Evolutionary conservation across 2,113 vertebrate genomes (phyloP).

Genomic region (Pelecanoides urinatrix): DNA sequence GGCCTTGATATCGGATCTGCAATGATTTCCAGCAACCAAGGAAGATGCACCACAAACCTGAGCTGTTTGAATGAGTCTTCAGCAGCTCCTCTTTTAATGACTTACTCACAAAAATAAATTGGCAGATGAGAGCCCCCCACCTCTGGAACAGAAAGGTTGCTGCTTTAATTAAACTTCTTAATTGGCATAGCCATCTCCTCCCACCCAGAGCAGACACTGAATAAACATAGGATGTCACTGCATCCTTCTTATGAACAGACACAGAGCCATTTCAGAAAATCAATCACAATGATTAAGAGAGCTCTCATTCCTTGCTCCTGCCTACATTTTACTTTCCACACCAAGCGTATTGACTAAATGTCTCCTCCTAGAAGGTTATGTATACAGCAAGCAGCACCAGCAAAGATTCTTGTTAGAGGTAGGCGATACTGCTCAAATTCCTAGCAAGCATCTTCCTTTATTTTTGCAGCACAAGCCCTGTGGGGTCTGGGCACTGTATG

Average conservation of each 20-base stretch:
- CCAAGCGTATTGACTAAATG: constrained; percentile 34
- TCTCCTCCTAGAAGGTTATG: constrained; percentile 10
- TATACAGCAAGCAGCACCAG: not conserved
- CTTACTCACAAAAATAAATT: constrained; percentile 38
- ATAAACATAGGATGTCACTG: constrained; percentile 18
- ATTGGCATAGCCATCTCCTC: not conserved
- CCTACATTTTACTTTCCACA: constrained; percentile 39
- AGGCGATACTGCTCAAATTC: not conserved
- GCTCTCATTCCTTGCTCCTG: constrained; percentile 19
- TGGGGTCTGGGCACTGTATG: not conserved
- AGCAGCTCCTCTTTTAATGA: not conserved
- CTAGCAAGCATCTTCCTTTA: not conserved
- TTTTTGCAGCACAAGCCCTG: not conserved
- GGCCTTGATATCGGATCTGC: not conserved
- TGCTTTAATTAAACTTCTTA: constrained; percentile 56
- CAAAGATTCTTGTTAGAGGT: not conserved
- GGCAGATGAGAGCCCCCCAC: not conserved
- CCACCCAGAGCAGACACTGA: not conserved
- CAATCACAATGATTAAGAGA: constrained; percentile 44
- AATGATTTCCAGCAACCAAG: not conserved
- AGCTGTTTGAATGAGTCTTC: not conserved
- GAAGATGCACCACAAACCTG: not conserved
- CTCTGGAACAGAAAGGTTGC: constrained; percentile 22
- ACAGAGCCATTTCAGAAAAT: constrained; percentile 21
- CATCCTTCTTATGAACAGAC: constrained; percentile 24